Base-by-base conservation (phyloP, 2,888 invertebrate genomes). In the Tinea pellionella region DNA sequence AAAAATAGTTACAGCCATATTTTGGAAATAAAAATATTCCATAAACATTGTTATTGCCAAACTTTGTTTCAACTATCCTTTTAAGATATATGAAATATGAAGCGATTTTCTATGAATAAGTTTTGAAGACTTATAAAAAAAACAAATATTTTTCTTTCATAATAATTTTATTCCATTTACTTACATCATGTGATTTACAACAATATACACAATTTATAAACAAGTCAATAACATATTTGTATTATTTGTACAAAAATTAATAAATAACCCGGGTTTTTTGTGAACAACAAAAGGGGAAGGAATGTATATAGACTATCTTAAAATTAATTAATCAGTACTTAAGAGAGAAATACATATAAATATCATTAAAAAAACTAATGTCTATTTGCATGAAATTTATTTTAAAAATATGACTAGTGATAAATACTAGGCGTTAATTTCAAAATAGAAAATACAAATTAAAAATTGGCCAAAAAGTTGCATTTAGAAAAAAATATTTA, bases 211-310 rank as follows among this genome's bases (percentile, higher is more conserved):
- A 24, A 24, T 24, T 24, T 24, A 24, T 24, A 24, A 24, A 24
- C 24, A 24, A 24, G 24, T 24, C 24, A 24, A 24, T n/a, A n/a
- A n/a, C 3, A 6, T 24, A 24, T 24, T 24, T 24, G 24, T 6
- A 24, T 24, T 24, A 24, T 24, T 24, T 24, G 24, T 24, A 24
- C 24, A 11, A 41, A 60, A 53, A 41, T 29, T 59, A 59, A 53
- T 30, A 53, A 59, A 24, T 59, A 9, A 59, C 15, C 61, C 73
- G 30, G 16, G 71, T 70, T 75, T 69, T 73, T 68, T 73, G 75
- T 66, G 70, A 74, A 67, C 69, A 69, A 68, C 63, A 62, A 63
- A n/a, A 24, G 24, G 24, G 13, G 57, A 29, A 30, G 32, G 29
- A 57, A 57, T 29, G 57, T 30, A 57, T 57, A 8, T 56, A 53